These are phyloP conservation scores for Microcebus jonahi DNA, from an alignment of 2,113 vertebrate genomes.

Conservation along the genomic window DNA sequence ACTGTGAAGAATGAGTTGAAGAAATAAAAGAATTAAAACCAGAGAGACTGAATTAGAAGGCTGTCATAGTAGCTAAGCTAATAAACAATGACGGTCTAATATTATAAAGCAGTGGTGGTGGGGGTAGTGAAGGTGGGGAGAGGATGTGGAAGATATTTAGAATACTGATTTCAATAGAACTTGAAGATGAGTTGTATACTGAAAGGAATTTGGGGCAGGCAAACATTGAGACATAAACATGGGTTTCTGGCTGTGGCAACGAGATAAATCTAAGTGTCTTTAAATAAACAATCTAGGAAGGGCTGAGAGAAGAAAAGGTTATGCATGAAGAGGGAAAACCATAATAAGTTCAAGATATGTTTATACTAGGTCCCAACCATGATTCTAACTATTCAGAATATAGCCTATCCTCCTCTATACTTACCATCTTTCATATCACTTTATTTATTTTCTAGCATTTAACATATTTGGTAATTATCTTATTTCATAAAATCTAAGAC, in stretches of 20 bases:
- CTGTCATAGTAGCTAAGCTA: background rate
- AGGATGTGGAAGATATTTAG: background rate
- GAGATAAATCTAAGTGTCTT: background rate
- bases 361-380: background rate
- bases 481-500: background rate
- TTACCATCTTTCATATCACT: background rate
- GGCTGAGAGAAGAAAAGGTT: background rate
- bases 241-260: background rate
- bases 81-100: background rate
- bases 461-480: background rate
- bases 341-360: background rate
- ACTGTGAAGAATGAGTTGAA: background rate
- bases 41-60: background rate
- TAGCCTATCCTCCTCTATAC: background rate
- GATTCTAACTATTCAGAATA: background rate
- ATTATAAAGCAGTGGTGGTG: background rate
- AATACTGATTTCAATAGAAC: background rate
- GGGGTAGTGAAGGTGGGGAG: fast-evolving
- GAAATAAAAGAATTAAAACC: background rate
- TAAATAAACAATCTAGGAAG: background rate
- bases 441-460: background rate
- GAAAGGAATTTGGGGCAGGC: background rate
- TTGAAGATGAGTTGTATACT: background rate
- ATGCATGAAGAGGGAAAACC: background rate
- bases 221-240: background rate